Evolutionary conservation across 1,140 invertebrate genomes (phyloP).

Genomic region (Cryptotermes secundus): DNA sequence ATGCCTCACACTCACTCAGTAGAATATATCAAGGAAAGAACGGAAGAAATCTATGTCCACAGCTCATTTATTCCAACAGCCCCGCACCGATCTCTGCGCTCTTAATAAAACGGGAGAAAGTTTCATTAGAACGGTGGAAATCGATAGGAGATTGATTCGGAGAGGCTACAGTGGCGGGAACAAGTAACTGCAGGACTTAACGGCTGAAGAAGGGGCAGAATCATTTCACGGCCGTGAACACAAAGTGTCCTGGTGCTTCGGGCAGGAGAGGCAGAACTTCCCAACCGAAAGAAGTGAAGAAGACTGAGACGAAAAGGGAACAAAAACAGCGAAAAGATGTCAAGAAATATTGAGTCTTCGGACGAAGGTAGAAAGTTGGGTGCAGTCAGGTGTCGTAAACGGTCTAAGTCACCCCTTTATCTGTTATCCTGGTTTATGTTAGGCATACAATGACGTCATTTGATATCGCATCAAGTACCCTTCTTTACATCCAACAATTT

Average conservation of each 20-base stretch:
- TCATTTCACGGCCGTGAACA: background rate
- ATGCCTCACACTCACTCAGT: background rate
- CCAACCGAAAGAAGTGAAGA: background rate
- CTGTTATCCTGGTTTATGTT: background rate
- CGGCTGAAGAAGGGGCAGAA: background rate
- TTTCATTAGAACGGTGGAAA: conserved; percentile 30
- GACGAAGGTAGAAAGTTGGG: background rate
- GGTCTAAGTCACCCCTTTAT: background rate
- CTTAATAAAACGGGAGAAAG: conserved; percentile 29
- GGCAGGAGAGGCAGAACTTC: background rate
- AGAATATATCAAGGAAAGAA: background rate
- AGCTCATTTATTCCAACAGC: conserved; percentile 26
- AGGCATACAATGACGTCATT: too few species aligned
- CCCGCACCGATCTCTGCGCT: background rate
- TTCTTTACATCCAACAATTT: too few species aligned
- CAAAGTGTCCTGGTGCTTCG: background rate
- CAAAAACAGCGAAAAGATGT: background rate
- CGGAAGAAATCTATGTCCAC: conserved; percentile 25
- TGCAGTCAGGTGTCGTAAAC: background rate
- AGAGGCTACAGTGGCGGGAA: background rate
- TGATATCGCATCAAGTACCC: too few species aligned
- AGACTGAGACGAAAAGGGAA: background rate
- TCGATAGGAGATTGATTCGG: conserved; percentile 21
- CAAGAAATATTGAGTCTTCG: background rate
- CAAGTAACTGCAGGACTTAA: background rate